Base-by-base conservation (phyloP, 2,888 invertebrate species). In the Leptopilina syphax region DNA sequence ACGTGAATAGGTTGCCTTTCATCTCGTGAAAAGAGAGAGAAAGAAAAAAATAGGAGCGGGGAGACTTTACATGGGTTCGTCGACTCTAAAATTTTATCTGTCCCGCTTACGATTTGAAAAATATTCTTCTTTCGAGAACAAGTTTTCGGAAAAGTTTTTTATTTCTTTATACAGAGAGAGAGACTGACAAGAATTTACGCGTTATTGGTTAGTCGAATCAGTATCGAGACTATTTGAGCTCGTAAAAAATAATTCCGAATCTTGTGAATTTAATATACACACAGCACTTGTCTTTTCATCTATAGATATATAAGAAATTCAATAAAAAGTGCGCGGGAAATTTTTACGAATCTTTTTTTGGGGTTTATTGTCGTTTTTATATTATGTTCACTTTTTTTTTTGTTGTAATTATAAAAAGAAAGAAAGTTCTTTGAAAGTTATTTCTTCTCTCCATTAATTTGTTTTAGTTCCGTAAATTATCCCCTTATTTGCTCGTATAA, bases 31-130 rank as follows among this genome's bases (percentile, higher is more conserved):
- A 10, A 50, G 50, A 9, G 50, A 10, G 50, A 10, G 50, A 10
- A 60, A 54, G 63, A 57, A 50, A 18, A 50, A 50, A 77, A 57
- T 66, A 66, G 80, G 77, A 66, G 27, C 79, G 34, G 3, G 34
- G 34, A 34, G 4, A 73, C 70, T 81, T 80, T 79, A n/a, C 68
- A 81, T 82, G 73, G 78, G 83, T 84, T 80, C 81, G 81, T 77
- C 84, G 89, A 86, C 87, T 87, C 88, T 90, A 90, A 90, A 90
- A 90, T 89, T 90, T 90, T 89, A 90, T 90, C 86, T 84, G 84
- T 85, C 84, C 80, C 84, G 80, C 82, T 82, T 77, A 79, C 57
- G 57, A 60, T 76, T 76, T 60, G 65, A 47, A 34, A 77, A 78
- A 77, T 76, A 82, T 80, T 73, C 54, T 79, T 68, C 79, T 80